Percentiles rank a stretch among this genome's conserved stretches.
These are phyloP conservation scores for Thalassophryne amazonica DNA, from an alignment of 2,797 vertebrate genomes.

Conservation along the genomic window DNA sequence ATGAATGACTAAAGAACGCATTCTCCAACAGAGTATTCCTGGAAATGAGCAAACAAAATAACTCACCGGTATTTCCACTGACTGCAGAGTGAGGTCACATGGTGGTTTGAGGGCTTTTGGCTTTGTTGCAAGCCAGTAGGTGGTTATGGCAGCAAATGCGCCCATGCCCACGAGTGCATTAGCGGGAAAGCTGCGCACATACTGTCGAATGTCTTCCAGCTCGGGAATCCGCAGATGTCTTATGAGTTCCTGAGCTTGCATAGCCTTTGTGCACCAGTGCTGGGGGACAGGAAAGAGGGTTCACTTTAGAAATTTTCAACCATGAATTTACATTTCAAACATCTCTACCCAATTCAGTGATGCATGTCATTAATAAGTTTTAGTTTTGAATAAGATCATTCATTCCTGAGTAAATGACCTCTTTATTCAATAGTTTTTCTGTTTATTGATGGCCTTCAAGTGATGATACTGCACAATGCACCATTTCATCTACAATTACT, in stretches of 20 bases:
- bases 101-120: conserved; percentile 89
- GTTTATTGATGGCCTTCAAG: no score
- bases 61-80: conserved; percentile 85
- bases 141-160: conserved; percentile 90
- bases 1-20: no score
- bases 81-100: conserved; percentile 90
- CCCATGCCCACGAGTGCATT: conserved; percentile 94
- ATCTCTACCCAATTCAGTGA: no score
- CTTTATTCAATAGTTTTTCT: no score
- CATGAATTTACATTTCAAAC: no score
- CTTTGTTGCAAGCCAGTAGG: conserved; percentile 93
- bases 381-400: no score
- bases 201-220: conserved; percentile 89
- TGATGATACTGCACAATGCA: no score
- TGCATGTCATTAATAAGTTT: no score
- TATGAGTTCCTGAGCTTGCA: conserved; percentile 90
- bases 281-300: conserved; percentile 10
- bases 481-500: no score
- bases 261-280: conserved; percentile 45
- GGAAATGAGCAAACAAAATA: no score
- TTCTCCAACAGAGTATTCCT: no score
- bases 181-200: conserved; percentile 85
- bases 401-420: no score
- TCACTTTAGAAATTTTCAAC: background rate
- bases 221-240: conserved; percentile 90